Conservation (phyloP, 2,113 vertebrate genomes). For the Alectura lathami region DNA sequence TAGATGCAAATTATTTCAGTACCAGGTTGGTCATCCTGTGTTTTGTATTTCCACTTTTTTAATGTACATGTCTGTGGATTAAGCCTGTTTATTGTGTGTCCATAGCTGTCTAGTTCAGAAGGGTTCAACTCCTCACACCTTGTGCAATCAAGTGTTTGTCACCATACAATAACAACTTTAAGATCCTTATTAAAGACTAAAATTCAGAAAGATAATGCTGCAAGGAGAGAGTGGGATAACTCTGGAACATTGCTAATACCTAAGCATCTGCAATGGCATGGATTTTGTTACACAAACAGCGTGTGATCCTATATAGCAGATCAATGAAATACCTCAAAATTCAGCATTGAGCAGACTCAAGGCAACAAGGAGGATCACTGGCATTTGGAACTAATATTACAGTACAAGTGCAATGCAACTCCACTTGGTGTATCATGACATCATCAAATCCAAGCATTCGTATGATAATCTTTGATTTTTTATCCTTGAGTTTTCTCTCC, state of each 20-base stretch:
- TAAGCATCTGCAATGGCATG: not conserved
- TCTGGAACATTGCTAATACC: not conserved
- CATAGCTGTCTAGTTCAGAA: not conserved
- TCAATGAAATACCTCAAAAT: not conserved
- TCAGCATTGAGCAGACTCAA: not conserved
- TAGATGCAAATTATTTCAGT: not conserved
- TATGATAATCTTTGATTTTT: not conserved
- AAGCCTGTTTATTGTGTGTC: not conserved
- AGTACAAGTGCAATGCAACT: not conserved
- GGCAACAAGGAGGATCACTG: not conserved
- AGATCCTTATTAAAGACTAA: not conserved
- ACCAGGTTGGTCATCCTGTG: not conserved
- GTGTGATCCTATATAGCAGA: not conserved
- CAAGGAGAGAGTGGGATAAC: not conserved
- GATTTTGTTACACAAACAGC: not conserved
- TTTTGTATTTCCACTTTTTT: not conserved
- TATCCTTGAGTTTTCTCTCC: not conserved
- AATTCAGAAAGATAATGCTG: not conserved
- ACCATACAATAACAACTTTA: not conserved
- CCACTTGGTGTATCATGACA: not conserved
- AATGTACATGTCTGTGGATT: not conserved
- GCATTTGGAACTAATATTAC: not conserved
- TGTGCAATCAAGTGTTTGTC: not conserved
- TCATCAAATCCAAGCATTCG: not conserved
- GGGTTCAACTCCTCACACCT: not conserved